Conservation (phyloP, 1,140 invertebrate genomes). For the Physella acuta region DNA sequence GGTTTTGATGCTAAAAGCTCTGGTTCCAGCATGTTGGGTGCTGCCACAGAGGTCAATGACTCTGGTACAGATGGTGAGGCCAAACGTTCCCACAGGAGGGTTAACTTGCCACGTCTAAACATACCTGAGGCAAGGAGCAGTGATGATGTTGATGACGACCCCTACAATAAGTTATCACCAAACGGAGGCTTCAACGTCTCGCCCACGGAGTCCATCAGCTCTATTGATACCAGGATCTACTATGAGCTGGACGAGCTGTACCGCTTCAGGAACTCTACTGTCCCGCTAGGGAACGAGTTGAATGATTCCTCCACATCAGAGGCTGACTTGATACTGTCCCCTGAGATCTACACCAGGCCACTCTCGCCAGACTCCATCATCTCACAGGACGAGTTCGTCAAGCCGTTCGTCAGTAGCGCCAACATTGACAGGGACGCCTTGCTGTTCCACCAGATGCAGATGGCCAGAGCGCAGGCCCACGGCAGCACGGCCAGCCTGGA, state of each 20-base stretch:
- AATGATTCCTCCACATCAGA: not conserved
- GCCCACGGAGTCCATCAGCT: slow-evolving; percentile 21
- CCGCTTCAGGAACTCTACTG: not conserved
- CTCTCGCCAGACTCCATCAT: slow-evolving; percentile 35
- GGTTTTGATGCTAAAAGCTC: not conserved
- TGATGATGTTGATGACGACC: slow-evolving; percentile 1
- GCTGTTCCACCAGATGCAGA: slow-evolving; percentile 54
- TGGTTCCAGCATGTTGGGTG: not conserved
- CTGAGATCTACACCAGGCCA: slow-evolving; percentile 3
- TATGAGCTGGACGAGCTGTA: slow-evolving; percentile 14
- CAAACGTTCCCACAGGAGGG: not conserved
- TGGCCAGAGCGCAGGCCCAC: slow-evolving; percentile 39
- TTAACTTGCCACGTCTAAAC: not conserved
- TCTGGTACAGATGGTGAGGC: not conserved
- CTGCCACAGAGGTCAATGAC: not conserved
- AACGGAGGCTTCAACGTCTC: slow-evolving; percentile 14
- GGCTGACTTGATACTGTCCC: too few species aligned
- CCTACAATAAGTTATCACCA: not conserved
- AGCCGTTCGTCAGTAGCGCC: slow-evolving; percentile 31
- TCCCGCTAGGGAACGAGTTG: not conserved
- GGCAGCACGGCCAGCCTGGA: slow-evolving; percentile 46
- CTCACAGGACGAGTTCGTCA: slow-evolving; percentile 45
- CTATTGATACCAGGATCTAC: slow-evolving; percentile 19
- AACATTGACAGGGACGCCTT: slow-evolving; percentile 53
- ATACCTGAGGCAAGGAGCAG: not conserved